Base-by-base conservation (phyloP, 1,140 invertebrate species). In the Bicyclus anynana region DNA sequence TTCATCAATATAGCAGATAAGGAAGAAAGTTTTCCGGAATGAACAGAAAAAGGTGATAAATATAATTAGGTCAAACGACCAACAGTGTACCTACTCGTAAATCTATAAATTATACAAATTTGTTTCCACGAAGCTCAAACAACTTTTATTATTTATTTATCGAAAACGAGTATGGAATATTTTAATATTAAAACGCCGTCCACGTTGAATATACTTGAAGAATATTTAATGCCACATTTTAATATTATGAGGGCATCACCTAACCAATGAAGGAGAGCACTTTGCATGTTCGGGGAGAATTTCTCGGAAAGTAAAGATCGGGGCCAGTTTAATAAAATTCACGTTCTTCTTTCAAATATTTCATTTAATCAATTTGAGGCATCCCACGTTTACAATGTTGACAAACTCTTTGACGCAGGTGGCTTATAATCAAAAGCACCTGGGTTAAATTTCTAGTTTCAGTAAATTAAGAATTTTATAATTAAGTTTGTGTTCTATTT, bases 101-200 rank as follows among this genome's bases (percentile, higher is more conserved):
- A 4, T 16, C 6, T 5, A 38, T 16, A 38, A 38, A 13, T 38
- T 38, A 5, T 5, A 38, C 37, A 35, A n/a, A 35, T 38, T 38
- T 38, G 4, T 38, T 27, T 47, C 26, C n/a, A 17, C 14, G 5
- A 33, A 17, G 9, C 23, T 44, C 6, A 12, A 18, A 12, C 9
- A 20, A 9, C 1, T 44, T 18, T 44, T 20, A 1, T 20, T 38
- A 20, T 44, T 20, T 44, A 12, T 44, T 44, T 12, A 21, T 21
- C 40, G 18, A 44, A 44, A 44, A 44, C 40, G 40, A 44, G 40
- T 1, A 20, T 7, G 13, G 40, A 44, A 44, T 44, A 44, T 44
- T 44, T 44, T 20, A 44, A 44, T 20, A 44, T 20, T 12, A 44
- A 20, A 38, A 38, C 10, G 13, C 37, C 16, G 16, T 14, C 37